phyloP scores from a whole-genome alignment of 2,888 invertebrate species.

The Metellina segmentata region DNA sequence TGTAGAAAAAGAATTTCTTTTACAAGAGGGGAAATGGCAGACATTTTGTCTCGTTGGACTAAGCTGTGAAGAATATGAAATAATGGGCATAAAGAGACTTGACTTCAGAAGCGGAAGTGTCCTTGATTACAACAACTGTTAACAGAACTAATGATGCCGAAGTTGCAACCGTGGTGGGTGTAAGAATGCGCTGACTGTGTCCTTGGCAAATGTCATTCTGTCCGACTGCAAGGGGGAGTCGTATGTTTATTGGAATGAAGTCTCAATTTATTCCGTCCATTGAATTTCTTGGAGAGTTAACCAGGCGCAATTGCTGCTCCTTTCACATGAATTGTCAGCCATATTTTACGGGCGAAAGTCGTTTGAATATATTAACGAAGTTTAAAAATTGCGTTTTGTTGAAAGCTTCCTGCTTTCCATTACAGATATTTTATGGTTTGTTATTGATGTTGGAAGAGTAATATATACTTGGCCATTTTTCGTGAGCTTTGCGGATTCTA shows the following conservation, averaged over 20 bases:
- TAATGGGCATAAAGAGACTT: conserved; percentile 15
- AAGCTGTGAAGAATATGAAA: conserved; percentile 16
- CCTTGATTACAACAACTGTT: conserved; percentile 26
- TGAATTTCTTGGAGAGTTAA: not conserved
- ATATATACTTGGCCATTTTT: no score
- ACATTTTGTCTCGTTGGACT: not conserved
- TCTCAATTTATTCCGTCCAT: not conserved
- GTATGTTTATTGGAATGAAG: not conserved
- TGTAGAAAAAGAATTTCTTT: conserved; percentile 12
- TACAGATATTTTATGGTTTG: no score
- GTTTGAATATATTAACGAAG: not conserved
- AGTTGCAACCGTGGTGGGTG: conserved; percentile 29
- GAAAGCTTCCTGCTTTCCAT: no score
- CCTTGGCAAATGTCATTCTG: not conserved
- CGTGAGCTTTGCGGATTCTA: no score
- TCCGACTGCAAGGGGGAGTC: not conserved
- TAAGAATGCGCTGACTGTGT: conserved; percentile 11
- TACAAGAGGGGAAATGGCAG: conserved; percentile 1
- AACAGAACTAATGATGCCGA: conserved; percentile 21
- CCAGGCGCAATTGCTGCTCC: not conserved
- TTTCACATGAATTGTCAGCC: not conserved
- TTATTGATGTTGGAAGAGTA: no score
- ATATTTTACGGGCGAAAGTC: not conserved
- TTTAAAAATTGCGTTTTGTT: not conserved
- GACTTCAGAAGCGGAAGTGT: conserved; percentile 28